A percentile compares a stretch with the other conserved stretches of the same genome.
Evolutionary conservation across 2,888 invertebrate species (phyloP).

Genomic region (Catocala nupta): DNA sequence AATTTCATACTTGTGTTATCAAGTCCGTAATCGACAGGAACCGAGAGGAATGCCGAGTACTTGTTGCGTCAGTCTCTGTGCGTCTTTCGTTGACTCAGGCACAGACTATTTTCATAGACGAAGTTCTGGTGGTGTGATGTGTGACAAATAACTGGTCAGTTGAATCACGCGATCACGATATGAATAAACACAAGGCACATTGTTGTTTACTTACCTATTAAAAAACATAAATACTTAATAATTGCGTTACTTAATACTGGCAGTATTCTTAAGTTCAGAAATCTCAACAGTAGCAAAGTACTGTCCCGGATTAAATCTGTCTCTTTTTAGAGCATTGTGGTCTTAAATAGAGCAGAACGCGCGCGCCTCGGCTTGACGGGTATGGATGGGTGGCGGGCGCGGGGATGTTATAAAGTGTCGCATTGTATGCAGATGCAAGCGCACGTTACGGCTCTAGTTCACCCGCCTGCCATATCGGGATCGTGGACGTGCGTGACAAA

Average conservation of each 20-base stretch:
- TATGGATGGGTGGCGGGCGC: conserved; percentile 20
- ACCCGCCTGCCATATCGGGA: conserved; percentile 43
- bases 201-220: conserved; percentile 4
- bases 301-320: background rate
- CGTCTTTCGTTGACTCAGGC: conserved; percentile 55
- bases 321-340: too few relatives aligned
- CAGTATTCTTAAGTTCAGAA: background rate
- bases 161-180: conserved; percentile 19
- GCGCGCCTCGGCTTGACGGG: too few relatives aligned
- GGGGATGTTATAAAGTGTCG: conserved; percentile 40
- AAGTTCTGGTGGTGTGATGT: conserved; percentile 53
- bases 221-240: background rate
- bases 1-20: conserved; percentile 35
- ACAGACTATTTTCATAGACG: conserved; percentile 30
- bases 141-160: conserved; percentile 35
- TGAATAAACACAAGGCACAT: background rate
- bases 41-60: conserved; percentile 53
- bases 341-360: too few relatives aligned
- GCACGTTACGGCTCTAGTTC: conserved; percentile 45
- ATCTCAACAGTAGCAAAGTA: background rate
- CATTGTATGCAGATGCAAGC: conserved; percentile 67
- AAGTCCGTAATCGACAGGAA: conserved; percentile 47
- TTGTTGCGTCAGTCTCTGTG: conserved; percentile 52
- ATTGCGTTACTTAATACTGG: background rate
- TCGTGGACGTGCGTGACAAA: conserved; percentile 52